Base-by-base conservation (phyloP, 1,140 invertebrate species). In the Calephelis virginiensis region DNA sequence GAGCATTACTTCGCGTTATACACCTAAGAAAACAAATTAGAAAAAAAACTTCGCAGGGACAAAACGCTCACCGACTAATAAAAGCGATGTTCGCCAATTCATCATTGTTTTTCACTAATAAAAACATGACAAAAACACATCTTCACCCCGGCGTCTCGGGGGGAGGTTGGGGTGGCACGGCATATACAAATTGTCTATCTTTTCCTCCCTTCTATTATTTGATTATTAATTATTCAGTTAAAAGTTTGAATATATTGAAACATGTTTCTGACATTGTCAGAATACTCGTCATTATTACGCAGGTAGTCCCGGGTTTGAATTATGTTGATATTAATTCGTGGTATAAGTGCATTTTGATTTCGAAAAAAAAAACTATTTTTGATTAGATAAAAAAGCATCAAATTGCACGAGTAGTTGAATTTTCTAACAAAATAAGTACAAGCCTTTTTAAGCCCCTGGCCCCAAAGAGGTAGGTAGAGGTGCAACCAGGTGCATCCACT, bases 91-190 rank as follows among this genome's bases (percentile, higher is more conserved):
- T 78, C 79, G 76, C 80, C 87, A 89, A 88, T 87, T 90, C 83
- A 86, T 90, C 86, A 90, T 86, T 89, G 85, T 90, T 85, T 81
- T 82, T 85, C 81, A 84, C 78, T 83, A 88, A 88, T 86, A 86
- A 90, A 90, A 90, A 89, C 85, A 87, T 76, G 88, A 83, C 83
- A 83, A 84, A 84, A 85, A 86, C 85, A 89, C 82, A 75, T 85
- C 78, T 79, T 70, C 75, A 71, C 70, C 65, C 66, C 69, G 40
- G 48, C 62, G 56, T 59, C 65, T 59, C 67, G 62, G 56, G 61
- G 60, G 45, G 70, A 46, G 28, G 48, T 49, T 61, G 67, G 71
- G 68, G 67, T 62, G 66, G 66, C 71, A 66, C 70, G 69, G 38
- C 38, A 68, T 70, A 66, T 66, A 70, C 64, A 75, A 75, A 77